Conservation (phyloP, 2,797 vertebrate species). For the Melanotaenia maccullochi region DNA sequence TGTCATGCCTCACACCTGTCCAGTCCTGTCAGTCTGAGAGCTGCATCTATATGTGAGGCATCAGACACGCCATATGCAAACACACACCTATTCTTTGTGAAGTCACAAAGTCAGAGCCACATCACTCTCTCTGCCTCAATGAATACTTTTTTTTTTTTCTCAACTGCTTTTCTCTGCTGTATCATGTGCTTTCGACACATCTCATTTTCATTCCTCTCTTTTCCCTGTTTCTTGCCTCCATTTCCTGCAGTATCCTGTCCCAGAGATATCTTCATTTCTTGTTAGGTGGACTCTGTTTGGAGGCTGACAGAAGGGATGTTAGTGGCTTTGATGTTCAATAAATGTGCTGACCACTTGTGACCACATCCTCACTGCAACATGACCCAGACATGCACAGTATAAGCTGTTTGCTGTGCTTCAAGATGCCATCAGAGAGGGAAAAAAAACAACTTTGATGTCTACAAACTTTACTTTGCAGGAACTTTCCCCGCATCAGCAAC, state of each 20-base stretch:
- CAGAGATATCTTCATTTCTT: conserved; percentile 42
- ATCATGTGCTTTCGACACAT: conserved; percentile 34
- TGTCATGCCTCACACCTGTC: conserved; percentile 68
- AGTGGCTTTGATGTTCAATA: conserved; percentile 68
- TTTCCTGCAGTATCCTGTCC: conserved; percentile 29
- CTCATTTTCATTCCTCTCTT: conserved; percentile 38
- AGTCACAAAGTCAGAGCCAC: conserved; percentile 35
- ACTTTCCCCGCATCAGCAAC: conserved; percentile 51
- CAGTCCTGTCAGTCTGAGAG: conserved; percentile 70
- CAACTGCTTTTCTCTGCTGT: conserved; percentile 29
- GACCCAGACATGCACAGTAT: conserved; percentile 21
- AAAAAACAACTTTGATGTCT: conserved; percentile 64
- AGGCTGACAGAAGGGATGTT: conserved; percentile 57
- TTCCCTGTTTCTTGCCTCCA: conserved; percentile 16
- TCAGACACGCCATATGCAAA: conserved; percentile 72
- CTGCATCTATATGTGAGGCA: conserved; percentile 50
- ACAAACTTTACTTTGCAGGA: conserved; percentile 62
- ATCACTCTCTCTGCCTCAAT: conserved; percentile 41
- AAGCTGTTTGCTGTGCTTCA: conserved; percentile 47
- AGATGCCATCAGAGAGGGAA: conserved; percentile 64
- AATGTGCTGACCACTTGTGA: conserved; percentile 67
- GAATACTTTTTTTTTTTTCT: conserved; percentile 35
- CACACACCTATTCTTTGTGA: conserved; percentile 56
- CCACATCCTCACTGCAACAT: conserved; percentile 19
- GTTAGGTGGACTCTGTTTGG: conserved; percentile 52